Conservation (phyloP, 2,888 invertebrate genomes). For the Parascotia fuliginaria region DNA sequence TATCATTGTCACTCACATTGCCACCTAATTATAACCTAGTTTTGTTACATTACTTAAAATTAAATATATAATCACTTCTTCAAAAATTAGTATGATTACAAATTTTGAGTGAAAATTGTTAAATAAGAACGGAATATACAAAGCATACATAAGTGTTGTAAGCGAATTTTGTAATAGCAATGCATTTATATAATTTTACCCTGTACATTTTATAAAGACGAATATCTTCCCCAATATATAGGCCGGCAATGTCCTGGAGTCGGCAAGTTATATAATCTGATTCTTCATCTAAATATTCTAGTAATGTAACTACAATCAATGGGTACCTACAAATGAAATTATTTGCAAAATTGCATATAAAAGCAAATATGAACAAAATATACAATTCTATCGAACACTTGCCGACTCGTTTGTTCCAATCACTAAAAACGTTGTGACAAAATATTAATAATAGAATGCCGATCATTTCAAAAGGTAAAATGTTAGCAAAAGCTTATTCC, state of each 20-base stretch:
- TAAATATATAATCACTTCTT: slow-evolving; percentile 36
- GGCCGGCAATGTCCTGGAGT: slow-evolving; percentile 24
- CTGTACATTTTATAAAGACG: slow-evolving; percentile 68
- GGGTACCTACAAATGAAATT: too few relatives aligned
- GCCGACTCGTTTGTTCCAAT: background rate
- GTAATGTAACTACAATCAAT: too few relatives aligned
- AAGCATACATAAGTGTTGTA: slow-evolving; percentile 47
- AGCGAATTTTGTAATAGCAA: slow-evolving; percentile 40
- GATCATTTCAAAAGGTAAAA: slow-evolving; percentile 8
- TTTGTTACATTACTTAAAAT: slow-evolving; percentile 35
- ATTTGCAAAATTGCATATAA: background rate
- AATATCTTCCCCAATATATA: slow-evolving; percentile 23
- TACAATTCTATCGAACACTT: background rate
- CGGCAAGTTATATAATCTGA: slow-evolving; percentile 6
- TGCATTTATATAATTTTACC: slow-evolving; percentile 65
- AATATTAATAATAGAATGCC: background rate
- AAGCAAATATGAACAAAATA: background rate
- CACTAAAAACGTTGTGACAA: background rate
- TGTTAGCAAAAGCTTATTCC: slow-evolving; percentile 14
- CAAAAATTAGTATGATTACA: slow-evolving; percentile 38
- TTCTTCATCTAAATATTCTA: too few relatives aligned
- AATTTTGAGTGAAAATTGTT: slow-evolving; percentile 25
- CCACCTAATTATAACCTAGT: slow-evolving; percentile 29
- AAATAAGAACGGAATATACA: slow-evolving; percentile 33
- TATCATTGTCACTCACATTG: slow-evolving; percentile 29